Percentiles rank a stretch among this genome's conserved stretches.
Evolutionary conservation across 2,888 invertebrate genomes (phyloP).

Genomic region (Andrena camellia): DNA sequence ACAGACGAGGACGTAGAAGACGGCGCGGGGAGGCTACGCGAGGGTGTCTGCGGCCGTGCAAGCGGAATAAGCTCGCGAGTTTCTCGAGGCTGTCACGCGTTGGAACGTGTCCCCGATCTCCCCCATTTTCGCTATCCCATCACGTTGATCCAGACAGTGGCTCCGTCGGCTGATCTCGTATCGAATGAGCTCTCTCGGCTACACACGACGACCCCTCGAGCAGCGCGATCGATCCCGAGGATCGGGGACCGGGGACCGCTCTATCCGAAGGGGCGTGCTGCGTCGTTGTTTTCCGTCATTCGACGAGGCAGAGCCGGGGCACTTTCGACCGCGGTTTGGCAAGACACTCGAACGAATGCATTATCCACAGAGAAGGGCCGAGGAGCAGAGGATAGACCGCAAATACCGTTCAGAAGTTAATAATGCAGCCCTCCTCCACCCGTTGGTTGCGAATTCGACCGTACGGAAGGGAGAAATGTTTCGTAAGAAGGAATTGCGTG

Average conservation of each 20-base stretch:
- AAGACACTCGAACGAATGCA: slow-evolving; percentile 37
- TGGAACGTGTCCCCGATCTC: not conserved
- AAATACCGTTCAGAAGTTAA: slow-evolving; percentile 38
- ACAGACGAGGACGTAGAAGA: not conserved
- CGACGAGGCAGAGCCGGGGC: not conserved
- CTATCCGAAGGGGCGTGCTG: slow-evolving; percentile 50
- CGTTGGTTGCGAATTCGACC: not conserved
- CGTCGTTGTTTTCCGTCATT: slow-evolving; percentile 21
- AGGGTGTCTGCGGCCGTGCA: not conserved
- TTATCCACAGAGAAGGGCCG: slow-evolving; percentile 25
- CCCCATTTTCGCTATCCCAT: not conserved
- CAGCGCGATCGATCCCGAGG: slow-evolving; percentile 47
- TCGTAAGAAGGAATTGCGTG: slow-evolving; percentile 15
- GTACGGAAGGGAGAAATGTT: not conserved
- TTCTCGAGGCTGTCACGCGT: not conserved
- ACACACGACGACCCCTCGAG: slow-evolving; percentile 6
- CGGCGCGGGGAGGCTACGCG: not conserved
- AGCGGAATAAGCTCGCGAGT: not conserved
- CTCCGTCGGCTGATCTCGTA: not conserved
- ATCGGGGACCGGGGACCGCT: slow-evolving; percentile 53
- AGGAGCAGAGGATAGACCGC: not conserved
- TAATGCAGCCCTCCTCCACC: slow-evolving; percentile 38
- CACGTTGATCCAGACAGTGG: not conserved
- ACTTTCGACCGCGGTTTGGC: slow-evolving; percentile 20
- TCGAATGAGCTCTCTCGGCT: not conserved